Conservation (phyloP, 2,888 invertebrate genomes). For the Xylota sylvarum region DNA sequence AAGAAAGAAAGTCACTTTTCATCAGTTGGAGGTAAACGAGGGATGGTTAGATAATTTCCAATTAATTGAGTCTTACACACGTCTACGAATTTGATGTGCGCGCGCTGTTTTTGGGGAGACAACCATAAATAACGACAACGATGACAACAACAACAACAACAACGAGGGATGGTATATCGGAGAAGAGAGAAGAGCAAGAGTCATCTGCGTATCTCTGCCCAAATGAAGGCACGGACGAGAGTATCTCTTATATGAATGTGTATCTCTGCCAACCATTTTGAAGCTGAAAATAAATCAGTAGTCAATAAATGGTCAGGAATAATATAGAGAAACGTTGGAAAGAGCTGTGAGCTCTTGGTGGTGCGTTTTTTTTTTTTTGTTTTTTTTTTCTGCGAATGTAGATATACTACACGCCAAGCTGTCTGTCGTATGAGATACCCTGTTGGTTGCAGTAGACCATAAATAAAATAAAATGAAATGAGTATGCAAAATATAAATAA, state of each 20-base stretch:
- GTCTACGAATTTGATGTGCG: constrained; percentile 59
- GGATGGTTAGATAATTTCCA: constrained; percentile 70
- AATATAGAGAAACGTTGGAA: constrained; percentile 23
- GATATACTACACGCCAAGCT: constrained; percentile 65
- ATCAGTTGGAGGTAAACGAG: constrained; percentile 35
- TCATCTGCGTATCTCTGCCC: constrained; percentile 58
- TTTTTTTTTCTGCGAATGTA: constrained; percentile 30
- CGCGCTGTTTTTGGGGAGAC: constrained; percentile 67
- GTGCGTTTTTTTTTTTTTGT: background rate
- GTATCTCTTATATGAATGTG: constrained; percentile 35
- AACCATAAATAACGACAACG: constrained; percentile 63
- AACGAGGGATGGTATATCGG: background rate
- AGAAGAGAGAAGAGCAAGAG: constrained; percentile 16
- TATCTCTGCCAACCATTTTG: constrained; percentile 66
- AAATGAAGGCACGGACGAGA: constrained; percentile 64
- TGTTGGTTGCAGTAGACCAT: constrained; percentile 67
- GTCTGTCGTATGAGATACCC: constrained; percentile 72
- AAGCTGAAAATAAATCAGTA: constrained; percentile 74
- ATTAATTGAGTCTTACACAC: constrained; percentile 70
- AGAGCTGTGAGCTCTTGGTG: constrained; percentile 21
- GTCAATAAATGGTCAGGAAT: constrained; percentile 75
- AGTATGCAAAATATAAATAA: constrained; percentile 70
- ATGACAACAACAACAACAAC: constrained; percentile 42
- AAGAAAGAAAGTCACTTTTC: constrained; percentile 43
- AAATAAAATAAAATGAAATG: constrained; percentile 58